Base-by-base conservation (phyloP, 2,888 invertebrate genomes). In the Macaria notata region DNA sequence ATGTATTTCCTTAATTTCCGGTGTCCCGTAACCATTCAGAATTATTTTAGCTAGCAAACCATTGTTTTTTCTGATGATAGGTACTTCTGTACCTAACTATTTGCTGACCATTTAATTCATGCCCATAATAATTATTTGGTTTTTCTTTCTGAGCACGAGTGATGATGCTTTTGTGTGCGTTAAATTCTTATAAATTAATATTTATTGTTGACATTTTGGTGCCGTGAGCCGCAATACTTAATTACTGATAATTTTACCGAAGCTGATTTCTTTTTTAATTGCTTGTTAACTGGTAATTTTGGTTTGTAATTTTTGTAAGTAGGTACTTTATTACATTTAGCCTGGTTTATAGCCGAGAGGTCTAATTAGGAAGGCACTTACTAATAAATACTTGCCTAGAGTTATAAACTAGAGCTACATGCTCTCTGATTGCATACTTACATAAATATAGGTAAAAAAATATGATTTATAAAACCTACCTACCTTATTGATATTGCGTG, bases 101-200 rank as follows among this genome's bases (percentile, higher is more conserved):
- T 19, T 19, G 19, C 19, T 19, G 19, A 2, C 19, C 19, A 19
- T 1, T 19, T 19, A 83, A 83, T 82, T 82, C 87, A 88, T 87
- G 84, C 71, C 83, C 81, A 82, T 81, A 76, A 78, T 85, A 85
- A 88, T 89, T 87, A 88, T 88, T 88, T 83, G 80, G 79, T 71
- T 71, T 75, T 73, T 78, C 75, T 78, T 78, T 75, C 69, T 71
- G 65, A 66, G 64, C 70, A 68, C 66, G 68, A 63, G 71, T 75
- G 72, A 64, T 73, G 70, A 41, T 41, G 41, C 66, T 70, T 45
- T 59, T 75, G 79, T 79, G 75, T 76, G 75, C 68, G 78, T 81
- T 81, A 83, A 83, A 84, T 83, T 84, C 76, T 86, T 85, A 88
- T 81, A 83, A 83, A 84, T 83, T 84, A 76, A 86, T 85, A 88